Conservation (phyloP, 1,140 invertebrate species). For the Leptonema lineaticorne region DNA sequence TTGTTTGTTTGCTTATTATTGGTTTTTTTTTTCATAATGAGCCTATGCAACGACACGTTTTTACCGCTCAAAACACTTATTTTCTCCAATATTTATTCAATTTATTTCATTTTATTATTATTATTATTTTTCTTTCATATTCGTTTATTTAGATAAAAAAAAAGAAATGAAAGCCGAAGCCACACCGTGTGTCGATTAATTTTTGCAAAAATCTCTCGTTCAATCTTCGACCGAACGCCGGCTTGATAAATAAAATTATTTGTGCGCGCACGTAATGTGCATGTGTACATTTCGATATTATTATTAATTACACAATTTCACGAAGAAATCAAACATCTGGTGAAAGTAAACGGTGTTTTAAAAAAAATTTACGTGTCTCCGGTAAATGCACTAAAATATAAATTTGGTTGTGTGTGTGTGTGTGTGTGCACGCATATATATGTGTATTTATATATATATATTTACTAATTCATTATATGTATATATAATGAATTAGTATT, state of each 20-base stretch:
- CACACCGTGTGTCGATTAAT: neutral
- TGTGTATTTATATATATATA: neutral
- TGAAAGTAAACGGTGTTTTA: constrained; percentile 22
- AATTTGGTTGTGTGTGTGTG: neutral
- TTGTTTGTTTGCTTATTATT: too few relatives aligned
- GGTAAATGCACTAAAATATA: neutral
- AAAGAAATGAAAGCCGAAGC: too few relatives aligned
- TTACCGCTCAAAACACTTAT: too few relatives aligned
- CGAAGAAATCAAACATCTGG: constrained; percentile 24
- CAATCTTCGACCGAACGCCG: neutral
- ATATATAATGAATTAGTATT: too few relatives aligned
- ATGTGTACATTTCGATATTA: too few relatives aligned
- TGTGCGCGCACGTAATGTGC: too few relatives aligned
- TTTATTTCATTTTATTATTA: too few relatives aligned
- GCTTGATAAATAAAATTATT: too few relatives aligned
- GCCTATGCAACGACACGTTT: too few relatives aligned
- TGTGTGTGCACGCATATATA: neutral
- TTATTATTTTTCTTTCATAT: neutral
- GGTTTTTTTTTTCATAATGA: too few relatives aligned
- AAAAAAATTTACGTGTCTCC: constrained; percentile 20
- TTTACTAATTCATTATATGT: neutral
- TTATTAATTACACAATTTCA: constrained; percentile 25
- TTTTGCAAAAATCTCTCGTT: neutral
- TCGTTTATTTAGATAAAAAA: too few relatives aligned
- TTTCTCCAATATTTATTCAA: too few relatives aligned